Evolutionary conservation across 64 coral and sea anemone species (phyloP).

Genomic region (Stichodactyla mertensii): DNA sequence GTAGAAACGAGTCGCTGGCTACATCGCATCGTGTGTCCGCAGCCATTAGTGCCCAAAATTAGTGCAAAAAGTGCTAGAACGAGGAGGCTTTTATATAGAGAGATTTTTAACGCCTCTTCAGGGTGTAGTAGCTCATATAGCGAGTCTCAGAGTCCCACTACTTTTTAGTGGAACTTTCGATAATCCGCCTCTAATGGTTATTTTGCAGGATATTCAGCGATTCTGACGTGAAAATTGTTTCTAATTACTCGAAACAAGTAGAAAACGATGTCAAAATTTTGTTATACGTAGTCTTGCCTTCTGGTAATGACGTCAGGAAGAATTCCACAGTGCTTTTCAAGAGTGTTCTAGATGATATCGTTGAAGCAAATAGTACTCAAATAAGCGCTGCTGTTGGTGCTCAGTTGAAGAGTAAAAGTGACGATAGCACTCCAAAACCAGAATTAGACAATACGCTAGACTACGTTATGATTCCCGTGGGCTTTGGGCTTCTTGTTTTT

Average conservation of each 20-base stretch:
- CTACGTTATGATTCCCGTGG: slow-evolving; percentile 44
- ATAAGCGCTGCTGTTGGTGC: slow-evolving; percentile 10
- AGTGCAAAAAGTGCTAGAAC: no score
- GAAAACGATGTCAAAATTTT: slow-evolving; percentile 7
- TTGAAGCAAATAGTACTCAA: slow-evolving; percentile 6
- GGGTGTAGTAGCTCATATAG: no score
- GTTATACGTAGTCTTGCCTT: slow-evolving; percentile 14
- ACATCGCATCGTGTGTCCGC: no score
- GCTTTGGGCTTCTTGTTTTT: slow-evolving; percentile 27
- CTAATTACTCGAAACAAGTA: slow-evolving; percentile 28
- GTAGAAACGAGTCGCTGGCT: no score
- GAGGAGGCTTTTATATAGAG: no score
- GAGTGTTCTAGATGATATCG: background rate
- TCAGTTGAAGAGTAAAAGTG: background rate
- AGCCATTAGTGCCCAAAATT: no score
- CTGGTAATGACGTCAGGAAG: slow-evolving; percentile 40
- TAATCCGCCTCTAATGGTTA: background rate
- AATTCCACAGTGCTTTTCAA: slow-evolving; percentile 12
- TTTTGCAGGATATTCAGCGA: slow-evolving; percentile 7
- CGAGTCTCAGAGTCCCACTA: no score
- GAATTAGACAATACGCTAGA: slow-evolving; percentile 24
- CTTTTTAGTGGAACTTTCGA: background rate
- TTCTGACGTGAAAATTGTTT: background rate
- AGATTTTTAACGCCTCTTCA: no score
- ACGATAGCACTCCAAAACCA: background rate